Evolutionary conservation across 1,140 invertebrate species (phyloP), one percentile per base, ranked within the genome.

Genomic region (Condylostylus longicornis): DNA sequence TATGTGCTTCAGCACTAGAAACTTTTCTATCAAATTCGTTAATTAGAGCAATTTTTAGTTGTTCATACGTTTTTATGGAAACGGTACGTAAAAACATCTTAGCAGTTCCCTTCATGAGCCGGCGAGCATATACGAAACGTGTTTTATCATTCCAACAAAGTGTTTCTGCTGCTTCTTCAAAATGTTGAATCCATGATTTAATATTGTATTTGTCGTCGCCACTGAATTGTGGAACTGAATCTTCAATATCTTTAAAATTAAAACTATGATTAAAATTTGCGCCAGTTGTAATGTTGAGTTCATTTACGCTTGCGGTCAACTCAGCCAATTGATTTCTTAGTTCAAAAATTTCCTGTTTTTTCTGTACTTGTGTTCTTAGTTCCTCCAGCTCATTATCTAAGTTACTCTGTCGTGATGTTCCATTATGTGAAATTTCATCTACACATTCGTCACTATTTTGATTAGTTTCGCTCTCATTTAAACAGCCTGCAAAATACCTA

Each of bases 151-250:
- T 25, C 15, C 17, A 32, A 13, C 20, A 17, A 12, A 18, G 15
- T 15, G 21, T n/a, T 12, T 38, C 15, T 6, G 30, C 18, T 14
- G 32, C 22, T n/a, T 38, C 30, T 13, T 38, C 37, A 33, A 33
- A 33, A 14, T 38, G 30, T 8, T 13, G 12, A 18, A 38, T 21
- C 30, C 37, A 38, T 13, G 22, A 33, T 8, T 19, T 38, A 14
- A 38, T n/a, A 27, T 33, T 17, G 10, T 33, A 25, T 15, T 33
- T 19, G 15, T 38, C 21, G 14, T 38, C 37, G 5, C 37, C 37
- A 33, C 20, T 38, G 9, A 31, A 31, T 15, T 31, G 6, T 14
- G 29, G 29, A 7, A 38, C 30, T 5, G 37, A 29, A 5, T 18
- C 28, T 13, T 38, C 37, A 5, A 38, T 12, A 14, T 38, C 22